phyloP scores from a whole-genome alignment of 2,797 vertebrate genomes.

The Buphagus erythrorhynchus region DNA sequence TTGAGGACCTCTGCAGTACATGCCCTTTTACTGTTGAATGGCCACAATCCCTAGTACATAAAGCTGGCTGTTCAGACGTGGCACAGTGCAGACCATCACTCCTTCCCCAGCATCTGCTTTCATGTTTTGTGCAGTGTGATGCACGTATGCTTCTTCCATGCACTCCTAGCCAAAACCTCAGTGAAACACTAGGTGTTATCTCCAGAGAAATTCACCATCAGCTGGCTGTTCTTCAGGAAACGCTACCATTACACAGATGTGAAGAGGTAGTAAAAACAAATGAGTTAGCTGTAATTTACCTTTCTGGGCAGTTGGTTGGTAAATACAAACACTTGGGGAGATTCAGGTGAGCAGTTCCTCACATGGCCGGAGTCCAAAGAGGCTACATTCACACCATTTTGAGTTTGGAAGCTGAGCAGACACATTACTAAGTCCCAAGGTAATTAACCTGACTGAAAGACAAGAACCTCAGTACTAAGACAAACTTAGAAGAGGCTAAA shows the following conservation, averaged over 20 bases:
- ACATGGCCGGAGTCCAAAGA: background rate
- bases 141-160: background rate
- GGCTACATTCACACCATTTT: background rate
- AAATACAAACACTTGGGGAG: background rate
- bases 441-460: background rate
- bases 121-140: background rate
- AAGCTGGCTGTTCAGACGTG: background rate
- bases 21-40: background rate
- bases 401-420: background rate
- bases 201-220: background rate
- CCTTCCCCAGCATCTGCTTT: background rate
- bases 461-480: background rate
- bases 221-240: background rate
- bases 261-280: background rate
- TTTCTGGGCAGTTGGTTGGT: background rate
- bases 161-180: background rate
- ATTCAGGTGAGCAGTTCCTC: background rate
- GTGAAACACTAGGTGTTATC: background rate
- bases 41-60: background rate
- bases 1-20: background rate
- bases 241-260: fast-evolving
- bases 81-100: background rate
- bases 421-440: background rate
- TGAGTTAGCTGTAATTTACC: background rate
- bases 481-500: background rate